A percentile compares a stretch with the other conserved stretches of the same genome.
These are phyloP conservation scores for Chiloscyllium plagiosum DNA, from an alignment of 2,113 vertebrate species.

Conservation along the genomic window DNA sequence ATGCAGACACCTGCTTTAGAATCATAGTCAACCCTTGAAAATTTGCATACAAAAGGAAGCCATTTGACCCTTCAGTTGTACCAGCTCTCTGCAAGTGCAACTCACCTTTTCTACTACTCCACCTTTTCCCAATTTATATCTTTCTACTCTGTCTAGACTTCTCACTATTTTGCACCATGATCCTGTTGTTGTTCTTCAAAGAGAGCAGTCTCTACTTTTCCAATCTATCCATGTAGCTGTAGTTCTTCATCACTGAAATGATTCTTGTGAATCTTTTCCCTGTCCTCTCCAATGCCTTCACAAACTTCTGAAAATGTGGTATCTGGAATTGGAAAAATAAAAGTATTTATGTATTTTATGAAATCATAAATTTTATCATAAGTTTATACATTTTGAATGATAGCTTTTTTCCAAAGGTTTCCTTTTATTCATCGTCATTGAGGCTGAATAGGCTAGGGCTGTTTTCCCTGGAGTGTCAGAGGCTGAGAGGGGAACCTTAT, in stretches of 20 bases:
- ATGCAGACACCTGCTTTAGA: background rate
- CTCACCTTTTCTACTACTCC: too few relatives aligned
- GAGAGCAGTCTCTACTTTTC: too few relatives aligned
- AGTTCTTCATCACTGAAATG: background rate
- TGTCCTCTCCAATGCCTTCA: background rate
- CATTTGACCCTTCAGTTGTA: background rate
- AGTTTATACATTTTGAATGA: background rate
- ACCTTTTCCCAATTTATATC: too few relatives aligned
- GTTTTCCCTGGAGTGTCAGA: too few relatives aligned
- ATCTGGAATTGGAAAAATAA: too few relatives aligned
- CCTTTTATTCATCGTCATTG: background rate
- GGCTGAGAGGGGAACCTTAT: too few relatives aligned
- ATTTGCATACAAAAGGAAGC: background rate
- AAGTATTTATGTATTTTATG: too few relatives aligned
- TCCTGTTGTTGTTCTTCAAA: too few relatives aligned
- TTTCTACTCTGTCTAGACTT: background rate
- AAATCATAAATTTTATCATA: background rate
- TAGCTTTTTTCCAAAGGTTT: background rate
- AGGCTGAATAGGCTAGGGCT: too few relatives aligned
- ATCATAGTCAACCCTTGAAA: background rate
- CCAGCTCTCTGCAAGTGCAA: background rate
- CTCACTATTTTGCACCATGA: too few relatives aligned
- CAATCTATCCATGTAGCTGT: background rate
- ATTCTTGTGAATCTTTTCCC: background rate
- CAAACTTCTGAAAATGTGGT: too few relatives aligned